Conservation (phyloP, 2,797 vertebrate species). For the Tachyglossus aculeatus region DNA sequence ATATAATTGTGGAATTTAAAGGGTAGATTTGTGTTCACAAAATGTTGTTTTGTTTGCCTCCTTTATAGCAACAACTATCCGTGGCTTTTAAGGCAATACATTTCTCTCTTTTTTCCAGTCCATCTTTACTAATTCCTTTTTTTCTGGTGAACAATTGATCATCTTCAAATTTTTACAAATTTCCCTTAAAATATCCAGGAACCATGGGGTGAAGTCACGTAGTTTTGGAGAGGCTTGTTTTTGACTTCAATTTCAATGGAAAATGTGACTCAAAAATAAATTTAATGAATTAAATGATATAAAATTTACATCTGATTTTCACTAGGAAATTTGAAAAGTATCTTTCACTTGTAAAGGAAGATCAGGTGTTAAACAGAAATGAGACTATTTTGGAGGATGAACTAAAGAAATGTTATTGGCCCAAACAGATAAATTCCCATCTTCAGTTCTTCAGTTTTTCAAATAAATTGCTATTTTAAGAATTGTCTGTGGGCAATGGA, state of each 20-base stretch:
- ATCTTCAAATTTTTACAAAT: background rate
- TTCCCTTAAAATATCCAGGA: slow-evolving; percentile 1
- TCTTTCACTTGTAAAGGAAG: background rate
- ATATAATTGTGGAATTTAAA: background rate
- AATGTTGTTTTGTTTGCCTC: background rate
- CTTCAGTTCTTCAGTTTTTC: background rate
- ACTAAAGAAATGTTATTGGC: background rate
- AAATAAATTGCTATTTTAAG: background rate
- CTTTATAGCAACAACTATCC: background rate
- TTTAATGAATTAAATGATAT: too few species aligned
- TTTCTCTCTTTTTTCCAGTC: background rate
- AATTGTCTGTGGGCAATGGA: background rate
- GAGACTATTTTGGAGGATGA: background rate
- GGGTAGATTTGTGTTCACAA: background rate
- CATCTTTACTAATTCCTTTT: background rate
- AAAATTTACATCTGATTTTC: background rate
- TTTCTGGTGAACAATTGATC: background rate
- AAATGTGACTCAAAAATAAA: too few species aligned
- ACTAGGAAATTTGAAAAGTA: background rate
- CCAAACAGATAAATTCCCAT: background rate
- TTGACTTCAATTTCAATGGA: slow-evolving; percentile 3
- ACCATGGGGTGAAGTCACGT: background rate
- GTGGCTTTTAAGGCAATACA: background rate
- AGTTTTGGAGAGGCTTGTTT: background rate
- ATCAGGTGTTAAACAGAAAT: background rate